Evolutionary conservation across 2,113 vertebrate species (phyloP).

Genomic region (Excalfactoria chinensis): DNA sequence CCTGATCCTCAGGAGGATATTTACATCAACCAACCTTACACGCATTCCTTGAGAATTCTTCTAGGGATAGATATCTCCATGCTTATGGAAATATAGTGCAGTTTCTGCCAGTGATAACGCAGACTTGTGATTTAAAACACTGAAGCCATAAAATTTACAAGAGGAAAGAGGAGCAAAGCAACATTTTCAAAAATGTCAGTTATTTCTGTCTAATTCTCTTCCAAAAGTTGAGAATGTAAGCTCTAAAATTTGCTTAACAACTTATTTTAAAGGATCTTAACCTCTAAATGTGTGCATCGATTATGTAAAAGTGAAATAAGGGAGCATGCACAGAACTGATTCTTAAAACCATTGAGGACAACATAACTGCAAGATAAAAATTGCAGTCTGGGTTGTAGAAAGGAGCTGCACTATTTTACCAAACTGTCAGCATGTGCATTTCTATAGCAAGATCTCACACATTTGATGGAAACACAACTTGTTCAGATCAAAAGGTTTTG

Average conservation of each 20-base stretch:
- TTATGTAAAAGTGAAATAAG: neutral
- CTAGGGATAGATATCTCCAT: neutral
- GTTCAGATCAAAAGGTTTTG: neutral
- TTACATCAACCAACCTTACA: neutral
- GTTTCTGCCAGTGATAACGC: neutral
- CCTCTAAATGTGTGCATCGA: neutral
- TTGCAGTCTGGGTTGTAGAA: neutral
- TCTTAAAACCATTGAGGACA: neutral
- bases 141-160: conserved; percentile 49
- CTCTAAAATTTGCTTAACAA: conserved; percentile 39
- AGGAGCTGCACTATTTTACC: neutral
- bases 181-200: conserved; percentile 30
- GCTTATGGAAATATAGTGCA: neutral
- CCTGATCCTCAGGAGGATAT: neutral
- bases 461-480: neutral
- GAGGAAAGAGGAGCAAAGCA: conserved; percentile 52
- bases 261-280: conserved; percentile 21
- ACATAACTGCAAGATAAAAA: neutral
- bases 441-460: neutral
- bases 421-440: neutral
- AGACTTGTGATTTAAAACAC: conserved; percentile 36
- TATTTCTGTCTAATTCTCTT: conserved; percentile 1
- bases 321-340: neutral
- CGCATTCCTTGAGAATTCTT: neutral
- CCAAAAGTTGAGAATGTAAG: conserved; percentile 1